Percentiles rank a stretch among this genome's conserved stretches.
phyloP scores from a whole-genome alignment of 2,797 vertebrate genomes.

The Lepus townsendii region DNA sequence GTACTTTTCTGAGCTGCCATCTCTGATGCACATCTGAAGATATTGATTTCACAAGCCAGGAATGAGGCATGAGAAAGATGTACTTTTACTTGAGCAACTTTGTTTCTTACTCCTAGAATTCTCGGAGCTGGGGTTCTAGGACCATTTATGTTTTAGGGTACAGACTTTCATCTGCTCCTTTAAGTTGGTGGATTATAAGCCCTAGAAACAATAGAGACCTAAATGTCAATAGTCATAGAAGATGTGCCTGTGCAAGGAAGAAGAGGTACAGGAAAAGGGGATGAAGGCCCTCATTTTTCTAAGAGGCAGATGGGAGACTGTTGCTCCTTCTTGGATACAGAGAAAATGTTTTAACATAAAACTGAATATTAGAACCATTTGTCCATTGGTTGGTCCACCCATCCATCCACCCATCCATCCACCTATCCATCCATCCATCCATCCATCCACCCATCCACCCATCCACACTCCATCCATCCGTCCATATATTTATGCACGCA shows the following conservation, averaged over 20 bases:
- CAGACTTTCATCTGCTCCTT: neutral
- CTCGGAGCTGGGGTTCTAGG: neutral
- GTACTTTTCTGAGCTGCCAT: neutral
- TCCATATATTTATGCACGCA: neutral
- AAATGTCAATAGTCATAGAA: neutral
- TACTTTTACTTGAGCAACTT: neutral
- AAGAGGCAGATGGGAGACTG: neutral
- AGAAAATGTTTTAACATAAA: conserved; percentile 39
- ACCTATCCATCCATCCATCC: neutral
- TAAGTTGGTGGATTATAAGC: neutral
- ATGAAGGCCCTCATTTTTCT: conserved; percentile 15
- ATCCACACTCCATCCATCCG: neutral
- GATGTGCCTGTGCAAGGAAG: neutral
- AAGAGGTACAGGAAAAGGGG: neutral
- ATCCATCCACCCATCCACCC: no score
- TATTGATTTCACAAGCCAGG: neutral
- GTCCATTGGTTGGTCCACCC: neutral
- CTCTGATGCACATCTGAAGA: neutral
- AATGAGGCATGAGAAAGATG: conserved; percentile 11
- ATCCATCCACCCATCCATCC: neutral
- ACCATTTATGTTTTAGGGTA: neutral
- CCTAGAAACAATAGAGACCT: neutral
- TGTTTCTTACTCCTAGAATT: conserved; percentile 14
- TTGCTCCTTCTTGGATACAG: neutral
- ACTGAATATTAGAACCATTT: neutral